Evolutionary conservation across 1,140 invertebrate species (phyloP).

Genomic region (Drosophila bocqueti): DNA sequence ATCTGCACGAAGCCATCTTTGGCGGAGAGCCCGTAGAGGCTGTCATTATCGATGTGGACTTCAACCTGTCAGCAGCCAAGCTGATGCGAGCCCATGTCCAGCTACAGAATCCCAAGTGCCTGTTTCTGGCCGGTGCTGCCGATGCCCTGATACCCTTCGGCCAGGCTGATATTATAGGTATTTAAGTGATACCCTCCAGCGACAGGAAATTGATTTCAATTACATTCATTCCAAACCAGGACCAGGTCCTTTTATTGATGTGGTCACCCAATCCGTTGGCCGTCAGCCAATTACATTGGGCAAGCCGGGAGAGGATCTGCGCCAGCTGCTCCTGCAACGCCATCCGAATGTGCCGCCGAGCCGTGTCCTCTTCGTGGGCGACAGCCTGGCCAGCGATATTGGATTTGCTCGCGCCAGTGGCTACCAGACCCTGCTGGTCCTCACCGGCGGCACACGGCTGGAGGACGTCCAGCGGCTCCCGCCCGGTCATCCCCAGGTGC

Average conservation of each 20-base stretch:
- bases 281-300: constrained; percentile 85
- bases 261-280: constrained; percentile 85
- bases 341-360: constrained; percentile 85
- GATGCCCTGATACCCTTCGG: constrained; percentile 85
- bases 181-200: not conserved
- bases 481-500: constrained; percentile 36
- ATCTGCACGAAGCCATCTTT: constrained; percentile 81
- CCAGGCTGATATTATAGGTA: constrained; percentile 72
- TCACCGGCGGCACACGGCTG: constrained; percentile 85
- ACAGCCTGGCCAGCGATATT: constrained; percentile 87
- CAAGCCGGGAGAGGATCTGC: constrained; percentile 86
- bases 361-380: constrained; percentile 87
- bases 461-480: constrained; percentile 57
- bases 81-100: constrained; percentile 85
- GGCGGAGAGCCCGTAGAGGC: constrained; percentile 85
- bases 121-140: constrained; percentile 86
- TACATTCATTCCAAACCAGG: constrained; percentile 69
- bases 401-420: constrained; percentile 86
- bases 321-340: constrained; percentile 76
- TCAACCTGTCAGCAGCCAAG: constrained; percentile 85
- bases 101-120: constrained; percentile 85
- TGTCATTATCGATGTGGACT: constrained; percentile 86
- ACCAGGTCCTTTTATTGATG: constrained; percentile 85
- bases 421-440: constrained; percentile 86
- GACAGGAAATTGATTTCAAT: not conserved